Evolutionary conservation across 2,888 invertebrate species (phyloP), one percentile per base, ranked within the genome.

Genomic region (Cheilosia grossa): DNA sequence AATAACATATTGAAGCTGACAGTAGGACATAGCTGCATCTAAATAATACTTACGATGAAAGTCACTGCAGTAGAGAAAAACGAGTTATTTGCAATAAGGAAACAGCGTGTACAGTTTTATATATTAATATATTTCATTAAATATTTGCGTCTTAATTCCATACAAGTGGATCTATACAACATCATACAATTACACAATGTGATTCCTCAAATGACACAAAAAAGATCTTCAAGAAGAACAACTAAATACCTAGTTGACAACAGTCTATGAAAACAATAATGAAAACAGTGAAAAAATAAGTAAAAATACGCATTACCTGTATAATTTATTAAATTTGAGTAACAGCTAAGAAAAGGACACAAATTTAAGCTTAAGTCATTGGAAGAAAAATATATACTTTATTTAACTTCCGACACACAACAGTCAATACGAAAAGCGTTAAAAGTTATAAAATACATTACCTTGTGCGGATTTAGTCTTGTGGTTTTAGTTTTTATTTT

Each of bases 131-230:
- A 44, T 44, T 30, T 53, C 27, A 44, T 33, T 33, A 42, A 54
- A 67, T 53, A 69, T n/a, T n/a, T 47, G 56, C 21, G 30, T 1
- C 67, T 69, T 69, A 56, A 56, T 44, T 51, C n/a, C 37, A 67
- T 9, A 67, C 54, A 69, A 54, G 42, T 56, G 17, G 44, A 13
- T 33, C 69, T 69, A 47, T 56, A 69, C 69, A 69, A 44, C 56
- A 69, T 33, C 42, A 64, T 30, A 63, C 33, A 54, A 42, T 54
- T 27, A 66, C 30, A 49, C n/a, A 27, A 44, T 17, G n/a, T 37
- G 51, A 17, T 27, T 59, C 24, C 24, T 30, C 13, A 47, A 44
- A n/a, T 44, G 17, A 44, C 15, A 44, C n/a, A 42, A 15, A 42
- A 42, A 42, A 44, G 7, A 17, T 7, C 30, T 44, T 63, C 5